A percentile compares a stretch with the other conserved stretches of the same genome.
These are phyloP conservation scores for Hassar affinis DNA, from an alignment of 2,113 vertebrate genomes.

Conservation along the genomic window DNA sequence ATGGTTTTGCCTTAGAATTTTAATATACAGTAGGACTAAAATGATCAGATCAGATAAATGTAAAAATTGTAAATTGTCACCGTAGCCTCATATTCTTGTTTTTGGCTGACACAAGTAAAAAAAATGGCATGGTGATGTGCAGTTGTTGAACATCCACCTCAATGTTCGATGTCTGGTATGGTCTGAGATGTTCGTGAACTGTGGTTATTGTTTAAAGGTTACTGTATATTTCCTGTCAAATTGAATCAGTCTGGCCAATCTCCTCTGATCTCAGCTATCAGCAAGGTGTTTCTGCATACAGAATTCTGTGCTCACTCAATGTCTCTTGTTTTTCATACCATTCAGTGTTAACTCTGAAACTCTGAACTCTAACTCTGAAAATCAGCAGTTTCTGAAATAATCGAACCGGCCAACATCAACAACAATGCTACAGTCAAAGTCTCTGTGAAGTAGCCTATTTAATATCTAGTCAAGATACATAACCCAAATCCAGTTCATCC, in stretches of 20 bases:
- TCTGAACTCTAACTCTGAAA: too few species aligned
- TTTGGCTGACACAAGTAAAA: neutral
- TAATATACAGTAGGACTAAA: neutral
- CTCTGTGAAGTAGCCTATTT: neutral
- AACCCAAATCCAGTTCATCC: neutral
- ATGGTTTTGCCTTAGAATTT: neutral
- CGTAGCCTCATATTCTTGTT: neutral
- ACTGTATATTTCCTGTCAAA: neutral
- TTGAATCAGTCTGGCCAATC: neutral
- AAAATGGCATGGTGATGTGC: neutral
- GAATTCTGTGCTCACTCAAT: too few species aligned
- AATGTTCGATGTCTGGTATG: too few species aligned
- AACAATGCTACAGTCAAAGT: neutral
- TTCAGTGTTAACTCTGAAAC: neutral
- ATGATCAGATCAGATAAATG: neutral
- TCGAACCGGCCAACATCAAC: neutral
- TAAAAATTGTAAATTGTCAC: neutral
- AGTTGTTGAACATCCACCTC: neutral
- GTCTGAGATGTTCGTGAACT: neutral
- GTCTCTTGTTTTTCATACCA: neutral
- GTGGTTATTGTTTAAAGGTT: neutral
- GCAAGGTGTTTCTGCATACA: neutral
- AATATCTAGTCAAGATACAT: neutral
- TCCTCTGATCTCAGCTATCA: neutral
- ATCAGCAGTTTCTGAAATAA: neutral